These are phyloP conservation scores for Pomacea canaliculata DNA, from an alignment of 2,888 invertebrate genomes.

Conservation along the genomic window DNA sequence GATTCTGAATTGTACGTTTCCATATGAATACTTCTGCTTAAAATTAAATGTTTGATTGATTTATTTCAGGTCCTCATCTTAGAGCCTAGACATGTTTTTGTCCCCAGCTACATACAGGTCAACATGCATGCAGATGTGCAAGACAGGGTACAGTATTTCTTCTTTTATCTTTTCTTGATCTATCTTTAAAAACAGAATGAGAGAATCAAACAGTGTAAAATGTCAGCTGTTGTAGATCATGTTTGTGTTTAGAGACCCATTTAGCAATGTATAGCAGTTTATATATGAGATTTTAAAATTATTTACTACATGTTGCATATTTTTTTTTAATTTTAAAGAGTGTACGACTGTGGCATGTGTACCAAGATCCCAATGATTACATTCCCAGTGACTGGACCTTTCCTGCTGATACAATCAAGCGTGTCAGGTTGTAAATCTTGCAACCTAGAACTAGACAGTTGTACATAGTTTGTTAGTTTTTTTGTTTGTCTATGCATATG, in stretches of 20 bases:
- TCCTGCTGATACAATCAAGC: conserved; percentile 88
- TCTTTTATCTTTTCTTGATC: neutral
- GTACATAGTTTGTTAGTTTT: neutral
- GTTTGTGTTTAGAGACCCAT: too few relatives aligned
- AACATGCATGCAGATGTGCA: conserved; percentile 76
- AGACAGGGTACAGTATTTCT: conserved; percentile 26
- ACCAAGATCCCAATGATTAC: conserved; percentile 49
- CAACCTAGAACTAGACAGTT: too few relatives aligned
- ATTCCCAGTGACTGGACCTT: conserved; percentile 84
- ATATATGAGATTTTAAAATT: too few relatives aligned
- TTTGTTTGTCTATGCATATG: neutral
- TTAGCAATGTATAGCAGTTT: too few relatives aligned
- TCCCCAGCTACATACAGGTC: conserved; percentile 96
- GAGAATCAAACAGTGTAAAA: too few relatives aligned
- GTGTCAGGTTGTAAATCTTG: conserved; percentile 76
- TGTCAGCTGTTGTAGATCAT: too few relatives aligned
- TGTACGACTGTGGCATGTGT: conserved; percentile 65
- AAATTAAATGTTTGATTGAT: conserved; percentile 2
- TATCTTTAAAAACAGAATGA: conserved; percentile 1
- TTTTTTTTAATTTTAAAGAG: conserved; percentile 35
- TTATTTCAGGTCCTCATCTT: conserved; percentile 73
- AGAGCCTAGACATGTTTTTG: conserved; percentile 91
- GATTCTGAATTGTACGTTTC: too few relatives aligned
- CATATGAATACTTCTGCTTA: too few relatives aligned
- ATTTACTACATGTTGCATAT: too few relatives aligned